A percentile compares a stretch with the other conserved stretches of the same genome.
phyloP scores from a whole-genome alignment of 2,888 invertebrate species.

The Poecilobothrus nobilitatus region DNA sequence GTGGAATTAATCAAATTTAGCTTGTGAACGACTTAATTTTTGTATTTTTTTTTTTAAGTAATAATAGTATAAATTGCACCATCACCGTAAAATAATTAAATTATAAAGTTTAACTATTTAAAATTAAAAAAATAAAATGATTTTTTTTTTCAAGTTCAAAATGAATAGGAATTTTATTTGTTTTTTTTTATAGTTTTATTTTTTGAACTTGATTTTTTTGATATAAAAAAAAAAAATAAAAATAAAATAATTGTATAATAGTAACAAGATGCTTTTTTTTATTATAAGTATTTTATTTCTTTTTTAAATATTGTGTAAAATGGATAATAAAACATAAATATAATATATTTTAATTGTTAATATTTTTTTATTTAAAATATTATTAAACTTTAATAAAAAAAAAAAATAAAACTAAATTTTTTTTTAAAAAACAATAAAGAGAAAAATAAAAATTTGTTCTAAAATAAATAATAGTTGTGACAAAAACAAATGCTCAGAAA shows the following conservation, averaged over 20 bases:
- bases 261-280: too few species aligned
- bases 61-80: conserved; percentile 26
- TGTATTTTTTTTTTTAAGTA: conserved; percentile 17
- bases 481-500: background rate
- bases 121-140: background rate
- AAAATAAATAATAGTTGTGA: background rate
- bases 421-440: background rate
- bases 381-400: background rate
- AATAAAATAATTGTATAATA: too few species aligned
- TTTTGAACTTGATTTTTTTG: background rate
- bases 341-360: too few species aligned
- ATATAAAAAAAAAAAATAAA: too few species aligned
- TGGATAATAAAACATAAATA: too few species aligned
- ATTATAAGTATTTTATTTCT: background rate
- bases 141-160: background rate
- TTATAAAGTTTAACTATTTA: conserved; percentile 11
- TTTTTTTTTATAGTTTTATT: background rate
- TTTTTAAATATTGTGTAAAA: background rate
- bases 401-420: background rate
- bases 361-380: too few species aligned
- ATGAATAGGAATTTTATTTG: background rate
- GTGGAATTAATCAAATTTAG: too few species aligned
- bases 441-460: background rate
- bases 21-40: too few species aligned
- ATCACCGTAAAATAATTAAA: conserved; percentile 24